These are phyloP conservation scores for Tauraco erythrolophus DNA, from an alignment of 2,113 vertebrate genomes.

Conservation along the genomic window DNA sequence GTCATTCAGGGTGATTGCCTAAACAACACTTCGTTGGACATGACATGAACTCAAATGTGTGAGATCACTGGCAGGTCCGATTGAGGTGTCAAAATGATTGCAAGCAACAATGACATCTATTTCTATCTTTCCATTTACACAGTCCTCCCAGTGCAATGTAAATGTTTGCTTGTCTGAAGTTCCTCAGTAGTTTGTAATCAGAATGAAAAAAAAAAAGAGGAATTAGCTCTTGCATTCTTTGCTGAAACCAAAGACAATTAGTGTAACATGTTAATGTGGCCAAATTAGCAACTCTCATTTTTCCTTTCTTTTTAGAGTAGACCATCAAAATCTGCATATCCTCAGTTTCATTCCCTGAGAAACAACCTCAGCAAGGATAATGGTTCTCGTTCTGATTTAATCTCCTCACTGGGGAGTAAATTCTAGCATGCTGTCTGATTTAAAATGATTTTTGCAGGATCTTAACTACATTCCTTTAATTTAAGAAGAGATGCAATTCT, in stretches of 20 bases:
- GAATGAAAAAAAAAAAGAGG: not conserved
- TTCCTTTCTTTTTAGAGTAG: not conserved
- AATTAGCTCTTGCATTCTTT: not conserved
- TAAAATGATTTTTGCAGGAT: not conserved
- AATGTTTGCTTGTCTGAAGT: constrained; percentile 31
- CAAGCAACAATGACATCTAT: not conserved
- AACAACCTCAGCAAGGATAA: not conserved
- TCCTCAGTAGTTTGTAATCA: not conserved
- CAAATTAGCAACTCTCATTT: not conserved
- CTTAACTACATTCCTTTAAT: constrained; percentile 14
- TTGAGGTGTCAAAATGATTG: not conserved
- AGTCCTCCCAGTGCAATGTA: not conserved
- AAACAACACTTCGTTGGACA: constrained; percentile 15
- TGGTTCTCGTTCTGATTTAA: constrained; percentile 6
- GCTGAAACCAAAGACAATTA: not conserved
- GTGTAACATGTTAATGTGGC: not conserved
- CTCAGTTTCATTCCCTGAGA: not conserved
- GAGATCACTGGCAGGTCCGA: not conserved
- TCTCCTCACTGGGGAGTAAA: constrained; percentile 1
- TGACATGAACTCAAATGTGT: not conserved
- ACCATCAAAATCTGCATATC: not conserved
- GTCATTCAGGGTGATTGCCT: constrained; percentile 54
- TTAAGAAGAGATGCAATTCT: not conserved
- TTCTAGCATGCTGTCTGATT: constrained; percentile 22
- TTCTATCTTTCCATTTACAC: not conserved